Conservation (phyloP, 2,797 vertebrate species). For the Octomys mimax region DNA sequence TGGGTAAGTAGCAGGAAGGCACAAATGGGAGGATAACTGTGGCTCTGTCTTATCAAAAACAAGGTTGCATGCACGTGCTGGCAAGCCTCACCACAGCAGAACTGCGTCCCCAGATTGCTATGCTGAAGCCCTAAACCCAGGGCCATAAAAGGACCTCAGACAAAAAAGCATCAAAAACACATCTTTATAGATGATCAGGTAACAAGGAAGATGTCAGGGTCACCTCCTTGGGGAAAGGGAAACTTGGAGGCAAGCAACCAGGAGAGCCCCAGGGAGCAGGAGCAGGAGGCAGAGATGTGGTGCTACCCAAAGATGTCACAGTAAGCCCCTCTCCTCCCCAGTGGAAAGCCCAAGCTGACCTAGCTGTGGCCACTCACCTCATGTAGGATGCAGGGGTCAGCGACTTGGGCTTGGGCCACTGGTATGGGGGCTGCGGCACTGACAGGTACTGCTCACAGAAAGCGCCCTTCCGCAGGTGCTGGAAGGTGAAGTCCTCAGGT, state of each 20-base stretch:
- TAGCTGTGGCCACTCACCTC: constrained; percentile 90
- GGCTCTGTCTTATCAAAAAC: neutral
- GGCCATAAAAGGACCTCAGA: fast-evolving
- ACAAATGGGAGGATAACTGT: neutral
- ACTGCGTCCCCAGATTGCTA: fast-evolving
- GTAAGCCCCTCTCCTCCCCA: neutral
- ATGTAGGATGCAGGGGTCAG: constrained; percentile 90
- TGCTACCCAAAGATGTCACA: neutral
- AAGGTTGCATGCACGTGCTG: fast-evolving
- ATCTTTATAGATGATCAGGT: fast-evolving
- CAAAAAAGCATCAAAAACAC: fast-evolving
- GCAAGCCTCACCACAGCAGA: fast-evolving
- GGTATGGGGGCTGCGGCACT: constrained; percentile 95
- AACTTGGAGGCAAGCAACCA: neutral
- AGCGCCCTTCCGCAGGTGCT: constrained; percentile 94
- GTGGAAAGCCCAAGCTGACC: neutral
- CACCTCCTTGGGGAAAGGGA: neutral
- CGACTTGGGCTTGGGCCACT: constrained; percentile 96
- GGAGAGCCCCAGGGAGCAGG: neutral
- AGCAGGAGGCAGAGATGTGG: neutral
- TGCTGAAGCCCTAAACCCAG: fast-evolving
- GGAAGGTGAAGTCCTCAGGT: constrained; percentile 92
- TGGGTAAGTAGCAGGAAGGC: neutral
- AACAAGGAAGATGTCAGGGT: fast-evolving
- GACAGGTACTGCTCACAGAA: constrained; percentile 96